phyloP scores from a whole-genome alignment of 2,113 vertebrate species.

The Thryonomys swinderianus region DNA sequence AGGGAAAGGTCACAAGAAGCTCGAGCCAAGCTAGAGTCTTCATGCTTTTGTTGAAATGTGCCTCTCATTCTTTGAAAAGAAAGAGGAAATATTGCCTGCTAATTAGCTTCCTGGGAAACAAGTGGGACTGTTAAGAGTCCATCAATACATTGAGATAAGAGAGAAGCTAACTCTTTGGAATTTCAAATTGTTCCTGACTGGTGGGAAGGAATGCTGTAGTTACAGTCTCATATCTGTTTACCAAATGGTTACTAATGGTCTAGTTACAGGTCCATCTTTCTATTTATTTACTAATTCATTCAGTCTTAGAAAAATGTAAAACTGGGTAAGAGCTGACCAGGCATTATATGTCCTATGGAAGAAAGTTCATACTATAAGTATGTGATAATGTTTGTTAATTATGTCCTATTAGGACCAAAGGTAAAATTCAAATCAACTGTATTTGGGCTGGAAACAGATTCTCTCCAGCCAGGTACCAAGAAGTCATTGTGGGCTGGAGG shows the following conservation, averaged over 20 bases:
- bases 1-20: background rate
- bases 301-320: background rate
- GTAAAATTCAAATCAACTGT: background rate
- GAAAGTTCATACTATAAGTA: background rate
- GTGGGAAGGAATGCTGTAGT: background rate
- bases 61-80: slow-evolving; percentile 15
- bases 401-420: background rate
- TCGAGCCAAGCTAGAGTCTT: background rate
- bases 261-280: background rate
- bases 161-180: background rate
- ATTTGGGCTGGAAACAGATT: background rate
- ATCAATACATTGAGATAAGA: background rate
- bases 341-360: background rate
- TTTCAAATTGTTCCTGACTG: background rate
- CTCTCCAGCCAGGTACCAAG: background rate
- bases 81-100: slow-evolving; percentile 37
- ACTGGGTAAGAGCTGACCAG: background rate
- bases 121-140: background rate
- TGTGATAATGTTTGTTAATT: background rate
- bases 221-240: background rate
- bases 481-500: background rate
- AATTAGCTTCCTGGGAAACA: slow-evolving; percentile 13
- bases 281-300: background rate
- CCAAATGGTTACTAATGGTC: background rate
- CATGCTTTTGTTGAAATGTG: slow-evolving; percentile 24